Base-by-base conservation (phyloP, 53 echinoderm and acorn worm genomes). In the Astropecten irregularis region DNA sequence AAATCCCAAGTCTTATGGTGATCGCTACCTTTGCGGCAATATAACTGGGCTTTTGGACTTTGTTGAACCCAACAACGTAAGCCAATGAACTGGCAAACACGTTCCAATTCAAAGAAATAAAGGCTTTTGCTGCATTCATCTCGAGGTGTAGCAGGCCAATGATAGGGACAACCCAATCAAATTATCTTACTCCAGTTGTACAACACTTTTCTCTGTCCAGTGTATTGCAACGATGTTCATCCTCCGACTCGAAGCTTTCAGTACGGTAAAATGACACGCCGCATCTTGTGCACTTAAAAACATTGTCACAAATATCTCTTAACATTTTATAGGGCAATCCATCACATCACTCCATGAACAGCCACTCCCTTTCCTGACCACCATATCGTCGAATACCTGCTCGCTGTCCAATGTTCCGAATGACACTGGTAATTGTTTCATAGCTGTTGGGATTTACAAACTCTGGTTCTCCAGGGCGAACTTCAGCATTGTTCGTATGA, bases 1-100 rank as follows among this genome's bases (percentile, higher is more conserved):
- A 89, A 35, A n/a, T 89, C 31, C 89, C 89, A 89, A 3, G 83
- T 59, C 31, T 84, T 89, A 27, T 89, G 89, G 30, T 84, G 89
- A 40, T 89, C 89, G 31, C 32, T 40, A 9, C 76, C 84, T 56
- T 48, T 55, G 7, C 34, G 13, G 34, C 66, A 65, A 42, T 89
- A 89, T 32, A 51, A 20, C 15, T 61, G 72, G 1, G 86, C 76
- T 34, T 53, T 86, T 3, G 46, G 14, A 37, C 74, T 74, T 31
- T n/a, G n/a, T 86, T 65, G 22, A 90, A 67, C 1, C 85, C 85
- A 49, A 85, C 16, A 14, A 32, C 38, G 42, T 56, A 68, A 40
- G 84, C 85, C 66, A 77, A 35, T 9, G 50, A 1, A 1, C 34
- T 67, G 14, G 38, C 25, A 22, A 68, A 88, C 15, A 82, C 63